Evolutionary conservation across 2,797 vertebrate species (phyloP).

Genomic region (Botia kubotai): DNA sequence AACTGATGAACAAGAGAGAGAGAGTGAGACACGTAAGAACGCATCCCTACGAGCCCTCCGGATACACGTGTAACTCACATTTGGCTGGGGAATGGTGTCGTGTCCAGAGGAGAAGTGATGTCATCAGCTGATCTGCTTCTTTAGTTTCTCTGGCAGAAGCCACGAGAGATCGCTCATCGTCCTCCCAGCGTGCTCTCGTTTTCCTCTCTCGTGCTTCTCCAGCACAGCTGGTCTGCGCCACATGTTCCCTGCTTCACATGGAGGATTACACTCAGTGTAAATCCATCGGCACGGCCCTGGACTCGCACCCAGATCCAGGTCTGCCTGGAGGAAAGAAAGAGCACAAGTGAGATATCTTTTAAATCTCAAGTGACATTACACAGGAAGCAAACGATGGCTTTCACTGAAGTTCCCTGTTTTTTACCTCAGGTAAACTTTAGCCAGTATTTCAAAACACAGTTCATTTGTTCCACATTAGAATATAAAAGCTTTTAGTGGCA

Average conservation of each 20-base stretch:
- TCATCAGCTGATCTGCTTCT: constrained; percentile 69
- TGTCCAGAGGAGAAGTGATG: constrained; percentile 24
- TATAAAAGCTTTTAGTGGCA: constrained; percentile 61
- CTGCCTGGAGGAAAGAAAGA: not conserved
- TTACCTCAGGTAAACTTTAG: constrained; percentile 14
- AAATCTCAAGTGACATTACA: not conserved
- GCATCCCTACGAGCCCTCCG: constrained; percentile 23
- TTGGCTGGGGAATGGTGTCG: not conserved
- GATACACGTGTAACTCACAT: constrained; percentile 10
- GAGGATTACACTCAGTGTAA: constrained; percentile 76
- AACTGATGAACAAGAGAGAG: too few relatives aligned
- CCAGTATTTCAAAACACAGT: constrained; percentile 65
- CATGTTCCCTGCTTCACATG: constrained; percentile 80
- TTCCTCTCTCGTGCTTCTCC: constrained; percentile 73
- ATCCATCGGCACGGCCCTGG: constrained; percentile 73
- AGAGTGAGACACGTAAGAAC: too few relatives aligned
- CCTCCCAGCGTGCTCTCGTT: constrained; percentile 76
- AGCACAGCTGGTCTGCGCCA: constrained; percentile 78
- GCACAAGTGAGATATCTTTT: not conserved
- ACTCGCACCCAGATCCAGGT: constrained; percentile 10
- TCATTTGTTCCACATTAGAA: constrained; percentile 64
- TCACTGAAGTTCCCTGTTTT: not conserved
- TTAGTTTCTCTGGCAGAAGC: constrained; percentile 62
- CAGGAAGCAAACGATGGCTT: constrained; percentile 35
- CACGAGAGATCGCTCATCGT: constrained; percentile 79